Evolutionary conservation across 2,113 vertebrate species (phyloP), one percentile per base, ranked within the genome.

Genomic region (Heterotis niloticus): DNA sequence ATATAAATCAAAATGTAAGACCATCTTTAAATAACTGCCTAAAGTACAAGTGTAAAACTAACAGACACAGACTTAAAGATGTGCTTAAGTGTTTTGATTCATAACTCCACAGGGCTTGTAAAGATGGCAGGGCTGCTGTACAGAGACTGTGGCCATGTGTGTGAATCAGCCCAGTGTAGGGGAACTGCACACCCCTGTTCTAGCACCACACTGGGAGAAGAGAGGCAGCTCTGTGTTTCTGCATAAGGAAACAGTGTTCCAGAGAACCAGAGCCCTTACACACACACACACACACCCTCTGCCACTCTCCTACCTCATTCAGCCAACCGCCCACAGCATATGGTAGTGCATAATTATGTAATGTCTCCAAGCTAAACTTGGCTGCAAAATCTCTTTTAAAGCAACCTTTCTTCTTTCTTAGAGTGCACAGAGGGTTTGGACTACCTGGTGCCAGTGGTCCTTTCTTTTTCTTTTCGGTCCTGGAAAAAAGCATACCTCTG

Each of bases 161-260:
- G 83, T 88, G 84, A 84, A 88, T 87, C 83, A 88, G 84, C 83
- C 34, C 70, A 75, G 44, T 79, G 78, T 73, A 62, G 1, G 24
- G 71, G 56, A 10, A 64, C 34, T 73, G 34, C 69, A 28, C 28
- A 29, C 62, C 28, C 64, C 52, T 81, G 77, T 69, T 79, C 62
- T 76, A 83, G 79, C 26, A 44, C 73, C 64, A 68, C 62, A 64
- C 44, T 4, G 5, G 0, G 20, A 85, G 82, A 85, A 85, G 86
- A 86, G 79, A 74, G 82, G 79, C 77, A 73, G 83, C n/a, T 87
- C 82, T 87, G 82, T 89, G 74, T 78, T 80, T 76, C 12, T 64
- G 72, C 11, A 78, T 81, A 84, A 85, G 82, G 86, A 84, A 85
- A 82, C 52, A 82, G 78, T 80, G 83, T 86, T 88, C 80, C 77